A percentile compares a stretch with the other conserved stretches of the same genome.
Conservation (phyloP, 2,888 invertebrate species). For the Idaea aversata region DNA sequence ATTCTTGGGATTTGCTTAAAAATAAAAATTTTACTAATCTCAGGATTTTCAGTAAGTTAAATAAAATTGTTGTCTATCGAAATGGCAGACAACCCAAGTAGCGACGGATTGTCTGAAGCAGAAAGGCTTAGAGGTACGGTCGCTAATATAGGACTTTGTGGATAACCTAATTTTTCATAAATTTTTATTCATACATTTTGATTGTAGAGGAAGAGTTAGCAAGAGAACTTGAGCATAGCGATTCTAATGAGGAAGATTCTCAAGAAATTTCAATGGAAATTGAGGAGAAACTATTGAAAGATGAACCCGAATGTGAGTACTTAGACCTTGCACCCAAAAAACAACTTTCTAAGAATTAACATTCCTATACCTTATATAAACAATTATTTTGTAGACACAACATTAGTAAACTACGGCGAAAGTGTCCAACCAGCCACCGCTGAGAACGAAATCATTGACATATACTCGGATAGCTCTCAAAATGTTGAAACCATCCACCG, state of each 20-base stretch:
- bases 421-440: slow-evolving; percentile 43
- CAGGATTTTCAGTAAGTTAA: not conserved
- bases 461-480: slow-evolving; percentile 60
- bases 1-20: not conserved
- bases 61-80: slow-evolving; percentile 2
- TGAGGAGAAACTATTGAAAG: slow-evolving; percentile 73
- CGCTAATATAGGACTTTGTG: not conserved
- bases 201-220: slow-evolving; percentile 70
- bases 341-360: not conserved
- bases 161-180: not conserved
- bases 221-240: slow-evolving; percentile 72
- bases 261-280: slow-evolving; percentile 74
- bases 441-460: slow-evolving; percentile 59
- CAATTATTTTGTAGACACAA: slow-evolving; percentile 56
- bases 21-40: not conserved
- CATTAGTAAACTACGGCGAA: slow-evolving; percentile 69
- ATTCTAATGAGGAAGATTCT: slow-evolving; percentile 73
- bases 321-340: not conserved
- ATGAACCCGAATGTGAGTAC: slow-evolving; percentile 71
- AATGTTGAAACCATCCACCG: slow-evolving; percentile 61
- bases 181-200: not conserved
- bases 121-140: slow-evolving; percentile 62
- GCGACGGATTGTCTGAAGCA: slow-evolving; percentile 61
- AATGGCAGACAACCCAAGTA: slow-evolving; percentile 64
- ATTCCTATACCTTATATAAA: not conserved